phyloP scores from a whole-genome alignment of 2,888 invertebrate species.

The Petrolisthes cinctipes region DNA sequence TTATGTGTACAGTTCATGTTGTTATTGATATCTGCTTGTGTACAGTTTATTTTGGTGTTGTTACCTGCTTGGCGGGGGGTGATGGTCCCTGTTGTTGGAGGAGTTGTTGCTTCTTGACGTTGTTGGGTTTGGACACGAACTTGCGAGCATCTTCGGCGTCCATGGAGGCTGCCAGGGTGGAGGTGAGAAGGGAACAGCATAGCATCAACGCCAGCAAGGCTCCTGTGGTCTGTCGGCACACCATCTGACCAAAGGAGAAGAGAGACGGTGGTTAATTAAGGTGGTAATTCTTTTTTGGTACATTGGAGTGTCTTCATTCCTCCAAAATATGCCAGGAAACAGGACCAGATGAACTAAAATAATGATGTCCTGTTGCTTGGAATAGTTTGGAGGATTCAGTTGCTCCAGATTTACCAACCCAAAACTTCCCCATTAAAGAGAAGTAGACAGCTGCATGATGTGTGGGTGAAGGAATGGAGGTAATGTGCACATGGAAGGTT shows the following conservation, averaged over 20 bases:
- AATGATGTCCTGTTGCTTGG: too few relatives aligned
- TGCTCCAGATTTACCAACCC: too few relatives aligned
- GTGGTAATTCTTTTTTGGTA: too few relatives aligned
- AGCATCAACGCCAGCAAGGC: constrained; percentile 38
- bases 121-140: constrained; percentile 89
- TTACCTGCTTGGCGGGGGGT: constrained; percentile 20
- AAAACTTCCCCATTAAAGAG: too few relatives aligned
- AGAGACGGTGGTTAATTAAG: neutral
- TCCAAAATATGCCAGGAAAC: too few relatives aligned
- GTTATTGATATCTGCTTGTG: neutral
- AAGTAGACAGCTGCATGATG: neutral
- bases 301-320: too few relatives aligned
- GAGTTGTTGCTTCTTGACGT: constrained; percentile 79
- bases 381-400: too few relatives aligned
- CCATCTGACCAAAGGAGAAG: constrained; percentile 36
- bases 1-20: too few relatives aligned
- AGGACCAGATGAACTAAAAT: too few relatives aligned
- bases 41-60: neutral
- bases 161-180: constrained; percentile 44
- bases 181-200: constrained; percentile 41
- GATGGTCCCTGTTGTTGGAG: constrained; percentile 70
- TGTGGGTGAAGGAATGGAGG: neutral
- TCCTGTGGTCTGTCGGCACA: constrained; percentile 36
- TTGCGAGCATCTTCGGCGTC: constrained; percentile 73
- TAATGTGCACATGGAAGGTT: too few relatives aligned